Percentiles rank a stretch among this genome's conserved stretches.
Conservation (phyloP, 2,888 invertebrate species). For the Noctua janthina region DNA sequence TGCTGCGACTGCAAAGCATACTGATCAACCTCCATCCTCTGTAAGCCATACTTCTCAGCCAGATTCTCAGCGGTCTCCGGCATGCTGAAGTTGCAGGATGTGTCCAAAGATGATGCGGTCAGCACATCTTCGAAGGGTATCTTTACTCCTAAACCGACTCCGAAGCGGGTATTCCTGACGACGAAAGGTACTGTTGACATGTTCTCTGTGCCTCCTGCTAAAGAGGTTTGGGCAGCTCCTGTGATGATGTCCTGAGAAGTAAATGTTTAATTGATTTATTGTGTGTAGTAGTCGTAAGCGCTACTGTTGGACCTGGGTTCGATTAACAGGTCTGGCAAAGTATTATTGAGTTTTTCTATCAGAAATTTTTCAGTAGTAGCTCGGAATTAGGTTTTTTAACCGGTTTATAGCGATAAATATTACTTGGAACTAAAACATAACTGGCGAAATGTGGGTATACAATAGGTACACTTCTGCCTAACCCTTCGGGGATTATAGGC, state of each 20-base stretch:
- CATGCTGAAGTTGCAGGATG: slow-evolving; percentile 97
- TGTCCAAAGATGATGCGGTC: slow-evolving; percentile 93
- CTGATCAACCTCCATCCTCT: slow-evolving; percentile 95
- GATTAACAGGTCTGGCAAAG: neutral
- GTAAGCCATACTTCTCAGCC: slow-evolving; percentile 95
- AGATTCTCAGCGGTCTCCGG: slow-evolving; percentile 98
- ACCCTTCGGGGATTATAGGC: too few relatives aligned
- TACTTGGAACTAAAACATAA: too few relatives aligned
- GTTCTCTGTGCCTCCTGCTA: slow-evolving; percentile 98
- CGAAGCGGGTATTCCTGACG: slow-evolving; percentile 96
- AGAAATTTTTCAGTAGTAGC: too few relatives aligned
- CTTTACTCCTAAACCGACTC: slow-evolving; percentile 94
- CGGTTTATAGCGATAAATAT: too few relatives aligned
- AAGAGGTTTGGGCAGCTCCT: slow-evolving; percentile 95
- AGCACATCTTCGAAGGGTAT: slow-evolving; percentile 95
- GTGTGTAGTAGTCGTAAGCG: neutral
- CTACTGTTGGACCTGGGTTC: neutral
- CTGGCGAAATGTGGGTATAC: too few relatives aligned
- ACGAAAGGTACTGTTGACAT: slow-evolving; percentile 98
- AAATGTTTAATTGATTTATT: neutral
- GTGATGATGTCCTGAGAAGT: slow-evolving; percentile 94
- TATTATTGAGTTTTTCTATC: neutral
- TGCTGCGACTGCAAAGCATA: slow-evolving; percentile 96
- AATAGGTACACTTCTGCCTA: too few relatives aligned
- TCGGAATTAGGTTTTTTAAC: too few relatives aligned